Evolutionary conservation across 2,113 vertebrate genomes (phyloP).

Genomic region (Anseranas semipalmata): DNA sequence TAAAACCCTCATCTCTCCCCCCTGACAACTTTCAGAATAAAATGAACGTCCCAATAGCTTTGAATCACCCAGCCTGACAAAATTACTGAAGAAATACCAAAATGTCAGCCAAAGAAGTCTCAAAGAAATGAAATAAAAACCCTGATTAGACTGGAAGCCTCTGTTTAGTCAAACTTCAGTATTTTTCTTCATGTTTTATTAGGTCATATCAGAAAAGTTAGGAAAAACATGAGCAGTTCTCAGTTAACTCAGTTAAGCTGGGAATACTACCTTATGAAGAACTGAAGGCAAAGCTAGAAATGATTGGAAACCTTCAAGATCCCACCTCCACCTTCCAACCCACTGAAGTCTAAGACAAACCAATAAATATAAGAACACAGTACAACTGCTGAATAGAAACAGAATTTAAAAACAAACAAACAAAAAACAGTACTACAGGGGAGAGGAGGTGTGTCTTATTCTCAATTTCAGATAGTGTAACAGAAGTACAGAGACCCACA

Average conservation of each 20-base stretch:
- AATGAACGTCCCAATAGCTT: background rate
- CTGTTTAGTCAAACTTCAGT: background rate
- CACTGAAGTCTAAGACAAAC: background rate
- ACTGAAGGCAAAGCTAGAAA: background rate
- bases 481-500: background rate
- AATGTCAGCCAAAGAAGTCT: background rate
- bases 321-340: background rate
- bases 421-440: background rate
- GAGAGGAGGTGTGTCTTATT: background rate
- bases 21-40: background rate
- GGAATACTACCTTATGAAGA: background rate
- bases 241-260: background rate
- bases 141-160: background rate
- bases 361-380: background rate
- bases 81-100: background rate
- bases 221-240: background rate
- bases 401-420: too few relatives aligned
- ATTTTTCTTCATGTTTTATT: background rate
- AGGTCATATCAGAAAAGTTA: background rate
- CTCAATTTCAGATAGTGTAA: background rate
- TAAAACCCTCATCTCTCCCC: background rate
- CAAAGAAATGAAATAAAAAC: background rate
- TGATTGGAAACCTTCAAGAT: background rate
- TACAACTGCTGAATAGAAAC: background rate
- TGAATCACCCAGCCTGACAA: background rate